A percentile compares a stretch with the other conserved stretches of the same genome.
phyloP scores from a whole-genome alignment of 2,113 vertebrate genomes.

The Megaceryle maxima region DNA sequence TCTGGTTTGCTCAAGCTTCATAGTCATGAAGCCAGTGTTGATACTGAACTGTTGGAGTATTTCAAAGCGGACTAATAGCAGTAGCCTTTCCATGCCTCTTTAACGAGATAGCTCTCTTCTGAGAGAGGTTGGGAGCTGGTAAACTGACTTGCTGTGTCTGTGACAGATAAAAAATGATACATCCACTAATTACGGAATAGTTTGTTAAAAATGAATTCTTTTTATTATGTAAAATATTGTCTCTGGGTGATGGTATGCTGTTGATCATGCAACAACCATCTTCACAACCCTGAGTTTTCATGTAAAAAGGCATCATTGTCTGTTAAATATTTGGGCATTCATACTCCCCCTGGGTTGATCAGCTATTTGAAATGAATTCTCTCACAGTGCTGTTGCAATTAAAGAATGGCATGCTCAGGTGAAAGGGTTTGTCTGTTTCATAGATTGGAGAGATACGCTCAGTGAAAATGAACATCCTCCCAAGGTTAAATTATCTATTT shows the following conservation, averaged over 20 bases:
- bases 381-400: slow-evolving; percentile 68
- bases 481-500: slow-evolving; percentile 78
- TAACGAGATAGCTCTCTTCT: not conserved
- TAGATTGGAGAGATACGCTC: slow-evolving; percentile 61
- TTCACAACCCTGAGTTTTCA: not conserved
- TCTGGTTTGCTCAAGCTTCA: not conserved
- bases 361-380: slow-evolving; percentile 69
- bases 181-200: not conserved
- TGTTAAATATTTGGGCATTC: slow-evolving; percentile 73
- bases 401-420: slow-evolving; percentile 68
- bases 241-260: not conserved
- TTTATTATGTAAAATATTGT: not conserved
- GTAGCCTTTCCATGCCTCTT: not conserved
- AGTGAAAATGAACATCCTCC: slow-evolving; percentile 70
- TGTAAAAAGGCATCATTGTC: slow-evolving; percentile 35
- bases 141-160: not conserved
- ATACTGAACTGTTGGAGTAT: not conserved
- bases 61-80: not conserved
- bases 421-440: slow-evolving; percentile 71
- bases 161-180: not conserved
- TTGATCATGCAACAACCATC: not conserved
- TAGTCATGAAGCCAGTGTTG: not conserved
- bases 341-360: slow-evolving; percentile 56
- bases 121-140: not conserved
- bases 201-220: not conserved